Evolutionary conservation across 2,113 vertebrate genomes (phyloP).

Genomic region (Motacilla tschutschensis): DNA sequence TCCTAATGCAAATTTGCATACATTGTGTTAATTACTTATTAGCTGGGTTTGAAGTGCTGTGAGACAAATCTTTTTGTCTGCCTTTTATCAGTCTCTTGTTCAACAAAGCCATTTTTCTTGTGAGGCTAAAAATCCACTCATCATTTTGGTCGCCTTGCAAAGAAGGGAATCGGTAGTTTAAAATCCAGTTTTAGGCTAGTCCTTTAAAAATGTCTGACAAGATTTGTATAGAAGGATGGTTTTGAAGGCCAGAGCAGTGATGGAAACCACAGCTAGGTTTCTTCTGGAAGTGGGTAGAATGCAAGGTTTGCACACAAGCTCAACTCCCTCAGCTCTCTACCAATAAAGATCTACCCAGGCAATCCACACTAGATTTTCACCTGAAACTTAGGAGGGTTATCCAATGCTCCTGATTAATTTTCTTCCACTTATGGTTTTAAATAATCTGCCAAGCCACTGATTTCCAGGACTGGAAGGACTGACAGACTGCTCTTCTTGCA

Average conservation of each 20-base stretch:
- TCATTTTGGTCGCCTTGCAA: neutral
- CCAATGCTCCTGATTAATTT: neutral
- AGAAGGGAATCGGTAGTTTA: neutral
- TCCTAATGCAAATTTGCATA: neutral
- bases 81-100: neutral
- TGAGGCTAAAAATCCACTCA: neutral
- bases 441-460: neutral
- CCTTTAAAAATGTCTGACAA: neutral
- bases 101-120: neutral
- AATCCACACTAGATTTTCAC: neutral
- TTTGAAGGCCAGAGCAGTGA: neutral
- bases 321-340: neutral
- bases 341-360: neutral
- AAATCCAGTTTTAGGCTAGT: neutral
- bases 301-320: neutral
- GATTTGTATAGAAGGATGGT: neutral
- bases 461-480: neutral
- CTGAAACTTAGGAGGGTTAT: neutral
- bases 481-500: neutral
- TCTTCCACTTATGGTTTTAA: neutral
- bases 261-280: fast-evolving
- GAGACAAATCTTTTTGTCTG: neutral
- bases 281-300: neutral
- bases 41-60: neutral
- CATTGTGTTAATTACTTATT: neutral